A percentile compares a stretch with the other conserved stretches of the same genome.
These are phyloP conservation scores for Mesocentrotus franciscanus DNA, from an alignment of 53 echinoderm and acorn worm genomes.

Conservation along the genomic window DNA sequence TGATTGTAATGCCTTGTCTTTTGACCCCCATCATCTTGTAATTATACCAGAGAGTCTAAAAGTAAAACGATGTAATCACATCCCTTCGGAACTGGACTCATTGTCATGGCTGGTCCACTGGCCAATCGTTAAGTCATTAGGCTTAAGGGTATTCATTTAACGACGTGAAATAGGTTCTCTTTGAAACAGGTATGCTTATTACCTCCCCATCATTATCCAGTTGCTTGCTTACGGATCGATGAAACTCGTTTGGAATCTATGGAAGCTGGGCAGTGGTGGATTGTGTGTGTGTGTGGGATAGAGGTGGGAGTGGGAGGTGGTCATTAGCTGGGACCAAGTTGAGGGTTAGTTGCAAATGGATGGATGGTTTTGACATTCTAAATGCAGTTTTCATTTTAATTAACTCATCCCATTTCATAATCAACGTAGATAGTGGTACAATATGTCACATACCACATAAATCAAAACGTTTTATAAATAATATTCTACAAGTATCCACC, in stretches of 20 bases:
- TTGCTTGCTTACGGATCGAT: conserved; percentile 7
- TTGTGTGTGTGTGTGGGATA: background rate
- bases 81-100: background rate
- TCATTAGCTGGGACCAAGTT: background rate
- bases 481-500: background rate
- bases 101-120: conserved; percentile 42
- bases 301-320: background rate
- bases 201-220: conserved; percentile 30
- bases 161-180: conserved; percentile 40
- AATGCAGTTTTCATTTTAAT: too few species aligned
- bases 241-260: background rate
- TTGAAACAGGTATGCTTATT: conserved; percentile 13
- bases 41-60: background rate
- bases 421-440: too few species aligned
- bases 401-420: too few species aligned
- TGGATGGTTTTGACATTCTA: too few species aligned
- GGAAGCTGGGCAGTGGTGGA: background rate
- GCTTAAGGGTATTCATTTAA: conserved; percentile 58
- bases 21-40: conserved; percentile 9
- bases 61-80: background rate
- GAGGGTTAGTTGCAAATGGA: too few species aligned
- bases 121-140: conserved; percentile 62
- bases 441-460: too few species aligned
- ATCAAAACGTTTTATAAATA: too few species aligned
- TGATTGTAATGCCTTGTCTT: conserved; percentile 14